Percentiles rank a stretch among this genome's conserved stretches.
phyloP scores from a whole-genome alignment of 2,113 vertebrate species.

The Phalacrocorax carbo region DNA sequence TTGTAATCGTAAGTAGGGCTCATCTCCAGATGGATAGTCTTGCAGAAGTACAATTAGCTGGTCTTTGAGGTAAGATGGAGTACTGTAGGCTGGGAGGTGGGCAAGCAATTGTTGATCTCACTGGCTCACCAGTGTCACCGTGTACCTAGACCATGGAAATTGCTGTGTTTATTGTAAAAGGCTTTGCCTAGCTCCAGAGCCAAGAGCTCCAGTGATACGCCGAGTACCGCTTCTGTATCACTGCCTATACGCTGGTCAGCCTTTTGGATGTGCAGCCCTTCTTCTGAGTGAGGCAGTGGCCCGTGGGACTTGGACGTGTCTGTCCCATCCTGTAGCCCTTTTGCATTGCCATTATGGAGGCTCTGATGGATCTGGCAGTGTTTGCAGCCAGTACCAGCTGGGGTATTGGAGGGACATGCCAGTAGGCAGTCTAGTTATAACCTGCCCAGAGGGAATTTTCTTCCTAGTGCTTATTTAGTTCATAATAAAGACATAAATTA shows the following conservation, averaged over 20 bases:
- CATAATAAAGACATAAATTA: not conserved
- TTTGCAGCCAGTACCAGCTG: not conserved
- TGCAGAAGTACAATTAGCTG: not conserved
- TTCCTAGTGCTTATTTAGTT: not conserved
- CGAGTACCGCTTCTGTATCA: not conserved
- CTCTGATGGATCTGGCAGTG: not conserved
- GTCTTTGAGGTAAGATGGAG: not conserved
- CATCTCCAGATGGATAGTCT: not conserved
- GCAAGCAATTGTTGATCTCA: not conserved
- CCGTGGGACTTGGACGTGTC: accelerated
- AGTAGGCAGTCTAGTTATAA: not conserved
- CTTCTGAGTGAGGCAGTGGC: not conserved
- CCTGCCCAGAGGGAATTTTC: not conserved
- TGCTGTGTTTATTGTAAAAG: not conserved
- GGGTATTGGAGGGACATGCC: not conserved
- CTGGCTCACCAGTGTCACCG: not conserved
- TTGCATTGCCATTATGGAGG: not conserved
- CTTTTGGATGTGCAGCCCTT: not conserved
- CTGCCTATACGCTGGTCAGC: not conserved
- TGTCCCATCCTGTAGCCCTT: not conserved
- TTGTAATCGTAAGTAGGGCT: not conserved
- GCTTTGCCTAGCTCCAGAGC: not conserved
- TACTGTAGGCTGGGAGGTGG: not conserved
- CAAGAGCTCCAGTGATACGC: not conserved
- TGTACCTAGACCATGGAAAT: not conserved